Conservation (phyloP, 2,888 invertebrate genomes). For the Latrodectus hesperus region DNA sequence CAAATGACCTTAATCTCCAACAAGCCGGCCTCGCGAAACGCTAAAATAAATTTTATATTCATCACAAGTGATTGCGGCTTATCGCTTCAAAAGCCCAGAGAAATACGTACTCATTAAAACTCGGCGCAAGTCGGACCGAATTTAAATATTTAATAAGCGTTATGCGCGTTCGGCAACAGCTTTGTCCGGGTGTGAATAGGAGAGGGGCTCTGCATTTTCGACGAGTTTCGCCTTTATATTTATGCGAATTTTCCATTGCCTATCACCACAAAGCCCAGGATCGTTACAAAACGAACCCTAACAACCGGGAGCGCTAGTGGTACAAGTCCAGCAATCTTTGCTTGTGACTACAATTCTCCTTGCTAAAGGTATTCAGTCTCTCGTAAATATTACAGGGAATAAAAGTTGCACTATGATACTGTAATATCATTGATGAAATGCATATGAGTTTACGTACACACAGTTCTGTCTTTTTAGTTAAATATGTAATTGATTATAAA, state of each 20-base stretch:
- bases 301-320: conserved; percentile 11
- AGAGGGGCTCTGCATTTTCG: background rate
- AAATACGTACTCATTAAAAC: conserved; percentile 66
- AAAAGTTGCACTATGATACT: too few species aligned
- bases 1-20: conserved; percentile 34
- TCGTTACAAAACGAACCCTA: conserved; percentile 53
- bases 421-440: too few species aligned
- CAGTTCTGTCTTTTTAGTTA: too few species aligned
- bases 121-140: conserved; percentile 28
- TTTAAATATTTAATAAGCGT: conserved; percentile 68
- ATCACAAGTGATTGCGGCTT: conserved; percentile 68
- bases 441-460: too few species aligned
- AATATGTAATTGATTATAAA: too few species aligned
- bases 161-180: conserved; percentile 11
- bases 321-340: background rate
- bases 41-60: conserved; percentile 66
- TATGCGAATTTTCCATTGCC: conserved; percentile 61
- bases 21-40: background rate
- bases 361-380: background rate
- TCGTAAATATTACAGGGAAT: too few species aligned
- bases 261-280: conserved; percentile 65
- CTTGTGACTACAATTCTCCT: background rate
- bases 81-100: conserved; percentile 58
- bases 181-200: conserved; percentile 36
- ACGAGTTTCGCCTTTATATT: conserved; percentile 36